These are phyloP conservation scores for Acronicta psi DNA, from an alignment of 2,888 invertebrate species.

Conservation along the genomic window DNA sequence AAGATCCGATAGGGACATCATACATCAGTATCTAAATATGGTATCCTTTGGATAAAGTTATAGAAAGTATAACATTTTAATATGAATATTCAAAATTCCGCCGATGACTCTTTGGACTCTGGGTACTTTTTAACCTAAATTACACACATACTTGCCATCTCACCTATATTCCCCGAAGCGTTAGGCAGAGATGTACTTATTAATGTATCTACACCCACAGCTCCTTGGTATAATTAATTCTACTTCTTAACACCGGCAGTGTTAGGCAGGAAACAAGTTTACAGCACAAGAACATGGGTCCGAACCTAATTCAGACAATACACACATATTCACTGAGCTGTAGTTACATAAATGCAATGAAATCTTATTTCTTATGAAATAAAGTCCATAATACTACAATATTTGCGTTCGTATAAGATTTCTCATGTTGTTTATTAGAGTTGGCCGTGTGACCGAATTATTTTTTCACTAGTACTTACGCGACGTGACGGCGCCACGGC, in stretches of 20 bases:
- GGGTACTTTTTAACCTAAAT: too few relatives aligned
- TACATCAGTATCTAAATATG: slow-evolving; percentile 13
- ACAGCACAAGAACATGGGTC: slow-evolving; percentile 27
- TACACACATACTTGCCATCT: too few relatives aligned
- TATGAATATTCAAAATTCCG: not conserved
- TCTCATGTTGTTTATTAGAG: not conserved
- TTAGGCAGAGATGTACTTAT: too few relatives aligned
- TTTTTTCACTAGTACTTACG: slow-evolving; percentile 52
- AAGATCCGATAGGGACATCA: slow-evolving; percentile 23
- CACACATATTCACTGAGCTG: not conserved
- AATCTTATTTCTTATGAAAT: not conserved
- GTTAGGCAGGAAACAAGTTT: slow-evolving; percentile 45
- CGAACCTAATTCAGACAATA: slow-evolving; percentile 26
- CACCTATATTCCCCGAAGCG: too few relatives aligned
- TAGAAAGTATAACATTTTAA: not conserved
- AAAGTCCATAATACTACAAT: slow-evolving; percentile 9
- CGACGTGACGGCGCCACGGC: slow-evolving; percentile 51
- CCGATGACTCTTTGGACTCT: too few relatives aligned
- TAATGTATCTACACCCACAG: too few relatives aligned
- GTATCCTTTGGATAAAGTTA: not conserved
- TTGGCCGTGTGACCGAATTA: slow-evolving; percentile 35
- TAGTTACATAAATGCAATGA: not conserved
- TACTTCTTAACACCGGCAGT: slow-evolving; percentile 13
- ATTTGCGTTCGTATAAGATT: not conserved
- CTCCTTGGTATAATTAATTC: not conserved